These are phyloP conservation scores for Agriopis leucophaearia DNA, from an alignment of 2,888 invertebrate genomes.

Conservation along the genomic window DNA sequence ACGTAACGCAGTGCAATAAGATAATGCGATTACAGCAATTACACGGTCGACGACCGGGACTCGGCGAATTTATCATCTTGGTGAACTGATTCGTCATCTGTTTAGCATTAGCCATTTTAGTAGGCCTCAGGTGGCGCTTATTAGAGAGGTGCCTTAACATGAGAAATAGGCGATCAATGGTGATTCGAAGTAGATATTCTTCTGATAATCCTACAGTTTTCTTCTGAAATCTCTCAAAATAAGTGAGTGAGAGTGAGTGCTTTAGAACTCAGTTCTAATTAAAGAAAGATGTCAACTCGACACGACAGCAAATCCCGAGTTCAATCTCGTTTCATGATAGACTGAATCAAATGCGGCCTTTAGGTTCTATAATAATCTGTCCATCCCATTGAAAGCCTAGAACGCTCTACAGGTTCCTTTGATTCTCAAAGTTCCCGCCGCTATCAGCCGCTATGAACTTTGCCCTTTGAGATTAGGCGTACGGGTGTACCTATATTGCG, in stretches of 20 bases:
- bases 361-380: conserved; percentile 6
- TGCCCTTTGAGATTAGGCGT: conserved; percentile 24
- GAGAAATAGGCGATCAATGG: neutral
- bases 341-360: conserved; percentile 1
- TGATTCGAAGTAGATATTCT: neutral
- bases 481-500: conserved; percentile 3
- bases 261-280: neutral
- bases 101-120: neutral
- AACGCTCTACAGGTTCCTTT: conserved; percentile 21
- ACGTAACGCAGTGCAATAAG: conserved; percentile 41
- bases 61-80: conserved; percentile 36
- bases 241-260: too few relatives aligned
- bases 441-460: conserved; percentile 25
- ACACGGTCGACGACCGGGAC: conserved; percentile 43
- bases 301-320: neutral
- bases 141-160: neutral
- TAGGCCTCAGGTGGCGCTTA: neutral
- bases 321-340: conserved; percentile 2
- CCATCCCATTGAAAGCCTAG: conserved; percentile 21
- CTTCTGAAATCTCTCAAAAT: neutral
- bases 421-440: conserved; percentile 17
- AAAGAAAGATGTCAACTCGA: conserved; percentile 3
- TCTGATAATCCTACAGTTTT: neutral
- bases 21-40: conserved; percentile 50
- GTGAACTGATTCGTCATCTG: conserved; percentile 20